A percentile compares a stretch with the other conserved stretches of the same genome.
phyloP scores from a whole-genome alignment of 2,797 vertebrate species.

The Clarias fuscus region DNA sequence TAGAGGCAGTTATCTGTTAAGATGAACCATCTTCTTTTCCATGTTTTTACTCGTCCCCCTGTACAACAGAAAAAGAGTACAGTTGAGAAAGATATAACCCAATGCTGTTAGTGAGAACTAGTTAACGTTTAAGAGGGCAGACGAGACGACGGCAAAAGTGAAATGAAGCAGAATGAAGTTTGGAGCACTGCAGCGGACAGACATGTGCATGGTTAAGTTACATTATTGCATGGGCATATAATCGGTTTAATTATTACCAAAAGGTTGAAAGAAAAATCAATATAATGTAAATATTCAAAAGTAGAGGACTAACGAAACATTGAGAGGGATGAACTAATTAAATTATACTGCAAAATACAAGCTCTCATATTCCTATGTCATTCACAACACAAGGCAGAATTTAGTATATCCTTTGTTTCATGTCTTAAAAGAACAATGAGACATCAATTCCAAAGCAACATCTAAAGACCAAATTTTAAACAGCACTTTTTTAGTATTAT shows the following conservation, averaged over 20 bases:
- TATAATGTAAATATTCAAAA: neutral
- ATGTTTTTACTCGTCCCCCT: conserved; percentile 98
- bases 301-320: conserved; percentile 24
- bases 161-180: conserved; percentile 43
- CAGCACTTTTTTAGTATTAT: neutral
- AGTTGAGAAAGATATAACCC: neutral
- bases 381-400: neutral
- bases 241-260: neutral
- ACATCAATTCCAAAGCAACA: neutral
- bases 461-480: neutral
- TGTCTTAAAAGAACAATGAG: neutral
- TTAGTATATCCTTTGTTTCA: neutral
- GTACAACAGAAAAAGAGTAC: conserved; percentile 41
- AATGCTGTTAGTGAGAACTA: neutral
- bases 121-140: conserved; percentile 30
- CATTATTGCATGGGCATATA: neutral
- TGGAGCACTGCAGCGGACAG: conserved; percentile 46
- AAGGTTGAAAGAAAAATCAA: neutral
- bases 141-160: conserved; percentile 24
- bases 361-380: neutral
- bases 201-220: conserved; percentile 32
- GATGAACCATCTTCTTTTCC: conserved; percentile 99
- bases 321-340: neutral
- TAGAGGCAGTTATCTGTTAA: conserved; percentile 98
- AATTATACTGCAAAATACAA: neutral